phyloP scores from a whole-genome alignment of 1,140 invertebrate species.

The Acyrthosiphon pisum region DNA sequence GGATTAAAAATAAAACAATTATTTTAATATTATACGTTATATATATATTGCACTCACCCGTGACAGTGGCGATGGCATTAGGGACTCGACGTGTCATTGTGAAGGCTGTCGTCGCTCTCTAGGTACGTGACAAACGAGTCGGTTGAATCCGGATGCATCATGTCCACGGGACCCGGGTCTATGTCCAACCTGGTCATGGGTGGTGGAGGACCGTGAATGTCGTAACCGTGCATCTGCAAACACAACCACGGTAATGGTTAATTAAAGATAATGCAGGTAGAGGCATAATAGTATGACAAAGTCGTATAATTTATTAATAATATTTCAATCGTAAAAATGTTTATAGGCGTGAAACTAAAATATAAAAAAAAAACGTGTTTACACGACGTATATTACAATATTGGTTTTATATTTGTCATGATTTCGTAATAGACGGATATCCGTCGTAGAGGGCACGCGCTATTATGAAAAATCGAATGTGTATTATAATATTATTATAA shows the following conservation, averaged over 20 bases:
- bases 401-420: background rate
- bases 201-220: constrained; percentile 68
- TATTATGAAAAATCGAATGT: background rate
- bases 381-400: background rate
- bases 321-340: background rate
- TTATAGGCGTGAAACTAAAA: background rate
- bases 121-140: constrained; percentile 90
- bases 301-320: background rate
- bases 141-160: constrained; percentile 80
- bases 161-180: constrained; percentile 68
- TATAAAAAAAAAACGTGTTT: background rate
- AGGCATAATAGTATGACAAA: background rate
- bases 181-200: constrained; percentile 59
- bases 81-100: constrained; percentile 71
- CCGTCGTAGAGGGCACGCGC: background rate
- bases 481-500: background rate
- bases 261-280: background rate
- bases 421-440: background rate
- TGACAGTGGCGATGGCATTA: constrained; percentile 61
- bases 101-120: constrained; percentile 81
- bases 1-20: background rate
- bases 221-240: constrained; percentile 87
- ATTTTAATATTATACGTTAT: background rate
- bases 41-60: constrained; percentile 24
- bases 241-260: constrained; percentile 51